Conservation (phyloP, 2,797 vertebrate genomes). For the Helarctos malayanus region DNA sequence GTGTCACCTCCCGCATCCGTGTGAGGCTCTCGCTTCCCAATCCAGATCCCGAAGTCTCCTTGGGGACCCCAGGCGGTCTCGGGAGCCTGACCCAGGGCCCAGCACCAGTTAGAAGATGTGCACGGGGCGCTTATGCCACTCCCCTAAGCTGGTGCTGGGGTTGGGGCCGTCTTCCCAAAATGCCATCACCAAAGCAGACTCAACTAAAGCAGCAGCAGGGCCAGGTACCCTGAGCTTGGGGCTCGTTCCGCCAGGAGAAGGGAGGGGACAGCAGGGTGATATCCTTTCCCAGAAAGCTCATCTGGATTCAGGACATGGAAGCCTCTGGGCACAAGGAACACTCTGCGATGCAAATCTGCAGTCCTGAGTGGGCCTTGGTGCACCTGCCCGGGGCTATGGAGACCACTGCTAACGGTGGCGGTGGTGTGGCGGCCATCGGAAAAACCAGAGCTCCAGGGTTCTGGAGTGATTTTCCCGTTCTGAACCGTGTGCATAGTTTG, state of each 20-base stretch:
- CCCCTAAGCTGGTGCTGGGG: rapidly evolving
- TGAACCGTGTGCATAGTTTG: rapidly evolving
- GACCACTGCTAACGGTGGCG: rapidly evolving
- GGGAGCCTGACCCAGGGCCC: rapidly evolving
- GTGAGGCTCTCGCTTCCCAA: rapidly evolving
- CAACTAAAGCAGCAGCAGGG: rapidly evolving
- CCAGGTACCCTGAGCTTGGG: rapidly evolving
- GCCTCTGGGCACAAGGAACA: background rate
- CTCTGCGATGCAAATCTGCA: background rate
- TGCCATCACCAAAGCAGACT: too few species aligned
- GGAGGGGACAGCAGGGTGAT: too few species aligned
- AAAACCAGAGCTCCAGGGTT: rapidly evolving
- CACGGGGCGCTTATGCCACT: rapidly evolving
- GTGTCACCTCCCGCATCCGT: rapidly evolving
- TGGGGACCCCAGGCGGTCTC: background rate
- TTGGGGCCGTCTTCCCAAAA: rapidly evolving
- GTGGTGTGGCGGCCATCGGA: rapidly evolving
- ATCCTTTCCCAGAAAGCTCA: background rate
- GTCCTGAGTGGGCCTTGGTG: background rate
- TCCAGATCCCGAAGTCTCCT: rapidly evolving
- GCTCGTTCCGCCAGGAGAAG: rapidly evolving
- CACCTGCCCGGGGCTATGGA: background rate
- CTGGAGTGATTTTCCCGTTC: rapidly evolving
- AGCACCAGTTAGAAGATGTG: rapidly evolving
- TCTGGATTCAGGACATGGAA: background rate